phyloP scores from a whole-genome alignment of 92 coral and sea anemone genomes.

The Porites divaricata region DNA sequence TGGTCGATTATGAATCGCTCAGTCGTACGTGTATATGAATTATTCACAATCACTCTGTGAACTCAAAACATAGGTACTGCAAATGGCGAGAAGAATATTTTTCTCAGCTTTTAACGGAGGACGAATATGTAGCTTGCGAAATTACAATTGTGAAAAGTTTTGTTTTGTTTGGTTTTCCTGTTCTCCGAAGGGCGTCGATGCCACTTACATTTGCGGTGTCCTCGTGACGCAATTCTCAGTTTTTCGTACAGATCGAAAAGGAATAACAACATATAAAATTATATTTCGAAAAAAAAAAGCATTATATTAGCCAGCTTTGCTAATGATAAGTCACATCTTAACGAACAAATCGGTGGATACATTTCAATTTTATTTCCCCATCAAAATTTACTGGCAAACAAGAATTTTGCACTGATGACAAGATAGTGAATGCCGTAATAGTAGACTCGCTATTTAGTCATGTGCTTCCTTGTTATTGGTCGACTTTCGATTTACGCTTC shows the following conservation, averaged over 20 bases:
- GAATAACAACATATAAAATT: neutral
- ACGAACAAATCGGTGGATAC: constrained; percentile 1
- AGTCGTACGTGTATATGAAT: constrained; percentile 74
- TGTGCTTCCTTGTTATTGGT: constrained; percentile 63
- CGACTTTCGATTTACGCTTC: constrained; percentile 64
- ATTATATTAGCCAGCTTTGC: neutral
- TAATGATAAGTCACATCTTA: neutral
- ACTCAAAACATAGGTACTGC: constrained; percentile 22
- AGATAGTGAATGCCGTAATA: constrained; percentile 66
- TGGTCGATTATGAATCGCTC: constrained; percentile 36
- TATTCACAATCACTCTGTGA: constrained; percentile 49
- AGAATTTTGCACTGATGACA: constrained; percentile 33
- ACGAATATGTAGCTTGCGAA: constrained; percentile 1
- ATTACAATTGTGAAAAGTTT: neutral
- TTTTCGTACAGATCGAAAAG: neutral
- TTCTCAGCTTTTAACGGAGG: constrained; percentile 9
- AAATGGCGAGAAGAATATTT: constrained; percentile 31
- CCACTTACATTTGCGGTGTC: neutral
- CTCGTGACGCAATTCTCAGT: neutral
- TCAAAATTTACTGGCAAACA: constrained; percentile 44
- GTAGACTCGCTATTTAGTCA: constrained; percentile 58
- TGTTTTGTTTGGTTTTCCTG: neutral
- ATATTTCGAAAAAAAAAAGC: neutral
- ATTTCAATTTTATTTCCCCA: constrained; percentile 13
- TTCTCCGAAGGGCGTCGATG: neutral